Conservation (phyloP, 2,888 invertebrate genomes). For the Acrocera orbiculus region DNA sequence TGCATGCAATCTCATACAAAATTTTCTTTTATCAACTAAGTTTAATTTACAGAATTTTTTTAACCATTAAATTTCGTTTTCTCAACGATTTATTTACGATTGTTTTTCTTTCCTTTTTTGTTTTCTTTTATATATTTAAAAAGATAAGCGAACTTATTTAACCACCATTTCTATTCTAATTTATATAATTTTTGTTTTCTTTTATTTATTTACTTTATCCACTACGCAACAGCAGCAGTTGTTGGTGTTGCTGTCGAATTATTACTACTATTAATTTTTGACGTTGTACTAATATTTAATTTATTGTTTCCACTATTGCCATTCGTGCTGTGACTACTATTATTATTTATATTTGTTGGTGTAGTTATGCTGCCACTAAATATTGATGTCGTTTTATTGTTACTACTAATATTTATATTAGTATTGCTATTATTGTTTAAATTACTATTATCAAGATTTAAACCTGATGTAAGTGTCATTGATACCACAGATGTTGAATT, state of each 20-base stretch:
- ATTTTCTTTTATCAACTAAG: too few species aligned
- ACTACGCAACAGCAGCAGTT: slow-evolving; percentile 32
- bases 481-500: slow-evolving; percentile 1
- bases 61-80: too few species aligned
- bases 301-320: slow-evolving; percentile 11
- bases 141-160: too few species aligned
- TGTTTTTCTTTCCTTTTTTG: too few species aligned
- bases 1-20: too few species aligned
- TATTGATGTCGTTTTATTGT: too few species aligned
- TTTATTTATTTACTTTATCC: slow-evolving; percentile 8
- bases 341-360: slow-evolving; percentile 12
- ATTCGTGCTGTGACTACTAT: slow-evolving; percentile 9
- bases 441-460: not conserved
- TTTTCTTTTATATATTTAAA: too few species aligned
- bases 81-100: too few species aligned
- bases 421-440: slow-evolving; percentile 1
- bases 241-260: slow-evolving; percentile 21
- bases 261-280: slow-evolving; percentile 13
- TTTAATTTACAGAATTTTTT: too few species aligned
- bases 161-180: too few species aligned
- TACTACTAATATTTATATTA: not conserved
- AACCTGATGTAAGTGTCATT: not conserved
- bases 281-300: slow-evolving; percentile 14
- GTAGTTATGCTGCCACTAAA: slow-evolving; percentile 13
- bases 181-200: not conserved